These are phyloP conservation scores for Sweltsa coloradensis DNA, from an alignment of 1,140 invertebrate species.

Conservation along the genomic window DNA sequence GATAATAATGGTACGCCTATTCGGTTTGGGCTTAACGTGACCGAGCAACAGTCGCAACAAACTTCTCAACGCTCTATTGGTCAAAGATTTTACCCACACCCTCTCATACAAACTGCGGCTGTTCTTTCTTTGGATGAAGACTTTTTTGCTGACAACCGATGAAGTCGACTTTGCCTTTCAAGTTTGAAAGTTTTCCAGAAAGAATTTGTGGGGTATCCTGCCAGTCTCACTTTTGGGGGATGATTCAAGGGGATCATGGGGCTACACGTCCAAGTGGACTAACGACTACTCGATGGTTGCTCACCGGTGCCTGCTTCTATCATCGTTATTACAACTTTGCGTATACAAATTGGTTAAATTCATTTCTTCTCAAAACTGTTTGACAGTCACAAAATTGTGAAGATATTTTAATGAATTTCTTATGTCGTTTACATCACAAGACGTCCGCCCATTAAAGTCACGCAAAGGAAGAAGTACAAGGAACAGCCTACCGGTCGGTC, in stretches of 20 bases:
- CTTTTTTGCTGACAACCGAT: slow-evolving; percentile 75
- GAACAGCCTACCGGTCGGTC: slow-evolving; percentile 41
- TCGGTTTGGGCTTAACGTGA: too few species aligned
- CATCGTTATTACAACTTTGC: slow-evolving; percentile 89
- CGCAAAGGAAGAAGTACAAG: slow-evolving; percentile 86
- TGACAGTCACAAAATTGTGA: slow-evolving; percentile 88
- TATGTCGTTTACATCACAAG: slow-evolving; percentile 86
- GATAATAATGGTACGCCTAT: too few species aligned
- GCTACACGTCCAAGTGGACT: slow-evolving; percentile 91
- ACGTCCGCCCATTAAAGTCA: slow-evolving; percentile 88
- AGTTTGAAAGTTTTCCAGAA: slow-evolving; percentile 88
- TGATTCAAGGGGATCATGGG: slow-evolving; percentile 83
- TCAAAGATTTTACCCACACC: slow-evolving; percentile 66
- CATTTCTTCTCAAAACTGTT: slow-evolving; percentile 71
- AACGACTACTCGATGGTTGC: slow-evolving; percentile 92
- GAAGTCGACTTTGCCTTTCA: slow-evolving; percentile 93
- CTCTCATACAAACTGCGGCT: slow-evolving; percentile 75
- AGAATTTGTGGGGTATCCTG: slow-evolving; percentile 88
- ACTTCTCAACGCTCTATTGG: slow-evolving; percentile 11
- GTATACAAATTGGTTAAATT: slow-evolving; percentile 69
- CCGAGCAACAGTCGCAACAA: not conserved
- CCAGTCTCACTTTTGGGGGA: slow-evolving; percentile 92
- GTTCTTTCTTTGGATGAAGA: slow-evolving; percentile 91
- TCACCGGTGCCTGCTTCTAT: slow-evolving; percentile 87
- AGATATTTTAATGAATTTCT: slow-evolving; percentile 93